These are phyloP conservation scores for Fistularia tabacaria DNA, from an alignment of 2,797 vertebrate genomes.

Conservation along the genomic window DNA sequence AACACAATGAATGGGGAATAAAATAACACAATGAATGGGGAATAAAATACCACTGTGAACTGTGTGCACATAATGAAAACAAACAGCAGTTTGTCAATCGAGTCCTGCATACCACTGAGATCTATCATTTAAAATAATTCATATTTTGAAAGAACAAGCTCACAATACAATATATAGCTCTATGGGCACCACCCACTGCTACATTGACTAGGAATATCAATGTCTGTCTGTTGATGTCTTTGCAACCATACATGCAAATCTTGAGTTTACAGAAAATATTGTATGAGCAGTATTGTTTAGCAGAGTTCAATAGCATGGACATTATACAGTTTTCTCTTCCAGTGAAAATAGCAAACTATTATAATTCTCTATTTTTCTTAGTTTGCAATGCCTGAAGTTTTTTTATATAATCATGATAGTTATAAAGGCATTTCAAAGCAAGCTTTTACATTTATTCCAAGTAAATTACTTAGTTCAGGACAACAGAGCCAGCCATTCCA, in stretches of 20 bases:
- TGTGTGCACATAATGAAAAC: no score
- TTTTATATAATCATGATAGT: no score
- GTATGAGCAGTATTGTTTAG: conserved; percentile 18
- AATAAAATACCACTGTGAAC: conserved; percentile 15
- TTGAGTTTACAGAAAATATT: conserved; percentile 53
- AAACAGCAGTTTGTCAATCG: neutral
- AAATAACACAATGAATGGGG: conserved; percentile 44
- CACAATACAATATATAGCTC: conserved; percentile 44
- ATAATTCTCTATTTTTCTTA: conserved; percentile 15
- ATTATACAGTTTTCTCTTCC: conserved; percentile 20
- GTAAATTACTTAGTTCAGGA: conserved; percentile 35
- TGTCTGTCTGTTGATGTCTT: conserved; percentile 43
- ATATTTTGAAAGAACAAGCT: conserved; percentile 56
- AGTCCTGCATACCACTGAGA: conserved; percentile 29
- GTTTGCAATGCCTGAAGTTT: neutral
- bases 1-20: conserved; percentile 41
- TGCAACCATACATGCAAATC: conserved; percentile 26
- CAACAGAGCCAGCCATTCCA: conserved; percentile 22
- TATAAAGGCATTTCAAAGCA: conserved; percentile 8
- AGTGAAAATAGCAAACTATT: conserved; percentile 30
- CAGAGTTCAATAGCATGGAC: conserved; percentile 47
- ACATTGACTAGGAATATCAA: conserved; percentile 57
- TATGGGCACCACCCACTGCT: conserved; percentile 47
- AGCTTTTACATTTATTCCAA: conserved; percentile 18
- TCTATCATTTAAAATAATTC: conserved; percentile 50